Conservation (phyloP, 2,888 invertebrate genomes). For the Pediacus dermestoides region DNA sequence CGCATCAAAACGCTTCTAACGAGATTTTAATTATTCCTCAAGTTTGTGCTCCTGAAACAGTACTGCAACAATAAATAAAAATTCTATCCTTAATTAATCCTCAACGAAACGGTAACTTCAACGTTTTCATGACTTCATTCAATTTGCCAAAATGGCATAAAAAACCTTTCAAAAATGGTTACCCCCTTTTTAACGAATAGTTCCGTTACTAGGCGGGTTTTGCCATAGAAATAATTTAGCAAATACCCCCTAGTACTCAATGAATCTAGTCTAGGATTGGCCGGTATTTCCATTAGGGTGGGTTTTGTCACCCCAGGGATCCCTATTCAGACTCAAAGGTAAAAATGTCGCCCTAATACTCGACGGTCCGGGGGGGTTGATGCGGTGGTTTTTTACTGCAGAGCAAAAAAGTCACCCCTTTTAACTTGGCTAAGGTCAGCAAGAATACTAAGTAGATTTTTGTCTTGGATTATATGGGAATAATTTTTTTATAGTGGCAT, state of each 20-base stretch:
- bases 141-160: not conserved
- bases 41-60: too few species aligned
- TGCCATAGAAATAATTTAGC: conserved; percentile 35
- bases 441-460: conserved; percentile 30
- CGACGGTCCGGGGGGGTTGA: too few species aligned
- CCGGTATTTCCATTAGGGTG: conserved; percentile 26
- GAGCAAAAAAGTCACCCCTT: conserved; percentile 28
- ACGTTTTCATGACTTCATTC: too few species aligned
- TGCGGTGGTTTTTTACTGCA: conserved; percentile 22
- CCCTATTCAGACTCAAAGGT: conserved; percentile 15
- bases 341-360: conserved; percentile 18
- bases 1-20: too few species aligned
- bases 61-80: too few species aligned
- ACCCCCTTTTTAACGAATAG: not conserved
- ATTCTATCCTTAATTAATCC: too few species aligned
- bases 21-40: too few species aligned
- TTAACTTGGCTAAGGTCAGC: conserved; percentile 24
- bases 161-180: conserved; percentile 1
- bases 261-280: conserved; percentile 24
- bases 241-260: conserved; percentile 24
- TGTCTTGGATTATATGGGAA: conserved; percentile 30
- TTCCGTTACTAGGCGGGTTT: conserved; percentile 31
- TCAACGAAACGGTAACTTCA: too few species aligned
- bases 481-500: conserved; percentile 24
- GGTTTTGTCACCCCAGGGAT: conserved; percentile 23